Evolutionary conservation across 2,888 invertebrate species (phyloP), one percentile per base, ranked within the genome.

Genomic region (Nipponacmea schrenckii): DNA sequence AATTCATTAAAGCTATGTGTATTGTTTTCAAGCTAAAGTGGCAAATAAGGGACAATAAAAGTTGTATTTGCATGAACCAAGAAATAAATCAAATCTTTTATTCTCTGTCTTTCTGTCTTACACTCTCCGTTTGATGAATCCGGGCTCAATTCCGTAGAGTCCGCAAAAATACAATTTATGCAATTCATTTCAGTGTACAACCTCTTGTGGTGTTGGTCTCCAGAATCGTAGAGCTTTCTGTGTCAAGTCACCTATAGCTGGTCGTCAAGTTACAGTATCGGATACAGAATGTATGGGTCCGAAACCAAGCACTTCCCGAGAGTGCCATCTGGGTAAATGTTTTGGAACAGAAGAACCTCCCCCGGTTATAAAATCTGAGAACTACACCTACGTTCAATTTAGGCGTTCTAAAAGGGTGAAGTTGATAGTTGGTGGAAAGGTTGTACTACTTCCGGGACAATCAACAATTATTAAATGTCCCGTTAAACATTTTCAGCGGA

Each of bases 161-260:
- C 31, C 31, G 31, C n/a, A 31, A 31, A 31, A 31, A 5, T 31
- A 31, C 31, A 31, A 31, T 31, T 31, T 31, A 3, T 31, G 5
- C 31, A 31, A 62, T 71, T 67, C 68, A 31, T 82, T 88, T 46
- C 90, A 96, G 96, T 97, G 97, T 87, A 96, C 96, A 26, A 94
- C 94, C 12, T 94, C 94, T 8, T 97, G 97, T 86, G 97, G 96
- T 10, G 75, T 93, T 86, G 96, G 97, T 0, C 91, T 93, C 26
- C 95, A 96, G 90, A 93, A 93, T 17, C 92, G 97, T n/a, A 92
- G 92, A 31, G 94, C 96, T 67, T 93, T 94, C 85, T 97, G 97
- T 69, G 87, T 91, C 63, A 95, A 84, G 66, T 69, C 74, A 17
- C 72, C 80, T 5, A 72, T 78, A 39, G 63, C 50, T 15, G 82